Evolutionary conservation across 2,888 invertebrate genomes (phyloP).

Genomic region (Apotomis betuletana): DNA sequence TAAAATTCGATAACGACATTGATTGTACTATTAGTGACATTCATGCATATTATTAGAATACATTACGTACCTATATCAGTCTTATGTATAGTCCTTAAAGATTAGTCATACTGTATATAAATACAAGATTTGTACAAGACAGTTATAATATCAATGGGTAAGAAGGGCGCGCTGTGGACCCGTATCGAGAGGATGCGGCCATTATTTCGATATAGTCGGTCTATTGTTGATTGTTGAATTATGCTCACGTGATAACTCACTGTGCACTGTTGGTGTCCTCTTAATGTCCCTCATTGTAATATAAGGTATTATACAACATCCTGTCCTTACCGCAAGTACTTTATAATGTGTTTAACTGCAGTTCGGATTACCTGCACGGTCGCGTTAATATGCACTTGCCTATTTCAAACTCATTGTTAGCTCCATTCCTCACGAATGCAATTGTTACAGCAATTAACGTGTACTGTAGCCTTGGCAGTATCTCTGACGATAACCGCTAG

Average conservation of each 20-base stretch:
- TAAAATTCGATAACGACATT: too few relatives aligned
- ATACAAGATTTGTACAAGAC: background rate
- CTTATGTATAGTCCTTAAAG: too few relatives aligned
- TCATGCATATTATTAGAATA: too few relatives aligned
- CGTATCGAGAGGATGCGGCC: conserved; percentile 60
- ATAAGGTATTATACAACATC: conserved; percentile 44
- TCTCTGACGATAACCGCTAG: conserved; percentile 58
- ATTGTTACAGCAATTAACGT: conserved; percentile 63
- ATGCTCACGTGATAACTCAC: conserved; percentile 54
- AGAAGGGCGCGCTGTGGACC: conserved; percentile 33
- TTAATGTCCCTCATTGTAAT: conserved; percentile 41
- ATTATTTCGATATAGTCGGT: conserved; percentile 66
- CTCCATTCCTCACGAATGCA: conserved; percentile 25
- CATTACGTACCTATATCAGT: too few relatives aligned
- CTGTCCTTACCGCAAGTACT: conserved; percentile 43
- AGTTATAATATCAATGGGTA: conserved; percentile 15
- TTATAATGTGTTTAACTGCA: conserved; percentile 27
- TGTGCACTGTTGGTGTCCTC: conserved; percentile 45
- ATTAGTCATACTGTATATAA: too few relatives aligned
- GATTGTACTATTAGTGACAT: too few relatives aligned
- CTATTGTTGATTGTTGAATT: conserved; percentile 69
- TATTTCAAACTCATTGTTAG: conserved; percentile 29
- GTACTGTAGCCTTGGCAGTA: conserved; percentile 52
- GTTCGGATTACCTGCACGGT: conserved; percentile 33
- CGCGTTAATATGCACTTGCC: conserved; percentile 19